Conservation (phyloP, 2,113 vertebrate genomes). For the Ceyx cyanopectus region DNA sequence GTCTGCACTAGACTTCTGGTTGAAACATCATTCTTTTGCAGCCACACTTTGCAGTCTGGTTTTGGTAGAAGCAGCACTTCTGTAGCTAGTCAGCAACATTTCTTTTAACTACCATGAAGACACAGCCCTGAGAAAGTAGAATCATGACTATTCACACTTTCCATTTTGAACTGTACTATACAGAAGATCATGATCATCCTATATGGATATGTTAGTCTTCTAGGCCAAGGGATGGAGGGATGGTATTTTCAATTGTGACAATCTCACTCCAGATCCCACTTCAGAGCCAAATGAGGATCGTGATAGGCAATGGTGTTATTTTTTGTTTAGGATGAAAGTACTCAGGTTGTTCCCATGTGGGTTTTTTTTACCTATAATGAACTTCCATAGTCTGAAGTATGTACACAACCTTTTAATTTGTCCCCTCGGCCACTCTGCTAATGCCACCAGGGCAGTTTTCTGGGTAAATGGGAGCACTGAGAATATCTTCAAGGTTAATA, state of each 20-base stretch:
- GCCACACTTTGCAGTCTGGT: not conserved
- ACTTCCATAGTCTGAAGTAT: not conserved
- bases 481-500: not conserved
- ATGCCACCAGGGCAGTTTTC: not conserved
- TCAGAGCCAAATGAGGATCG: not conserved
- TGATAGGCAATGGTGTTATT: not conserved
- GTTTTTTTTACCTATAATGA: accelerated
- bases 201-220: not conserved
- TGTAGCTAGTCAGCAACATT: not conserved
- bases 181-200: not conserved
- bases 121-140: not conserved
- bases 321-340: not conserved
- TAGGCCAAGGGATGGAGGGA: not conserved
- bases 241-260: not conserved
- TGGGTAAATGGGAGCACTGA: not conserved
- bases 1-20: not conserved
- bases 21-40: not conserved
- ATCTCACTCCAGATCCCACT: not conserved
- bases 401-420: not conserved
- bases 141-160: not conserved
- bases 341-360: accelerated
- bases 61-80: not conserved
- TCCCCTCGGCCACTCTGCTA: not conserved
- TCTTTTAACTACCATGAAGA: not conserved
- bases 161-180: not conserved